Conservation (phyloP, 2,113 vertebrate species). For the Mirounga angustirostris region DNA sequence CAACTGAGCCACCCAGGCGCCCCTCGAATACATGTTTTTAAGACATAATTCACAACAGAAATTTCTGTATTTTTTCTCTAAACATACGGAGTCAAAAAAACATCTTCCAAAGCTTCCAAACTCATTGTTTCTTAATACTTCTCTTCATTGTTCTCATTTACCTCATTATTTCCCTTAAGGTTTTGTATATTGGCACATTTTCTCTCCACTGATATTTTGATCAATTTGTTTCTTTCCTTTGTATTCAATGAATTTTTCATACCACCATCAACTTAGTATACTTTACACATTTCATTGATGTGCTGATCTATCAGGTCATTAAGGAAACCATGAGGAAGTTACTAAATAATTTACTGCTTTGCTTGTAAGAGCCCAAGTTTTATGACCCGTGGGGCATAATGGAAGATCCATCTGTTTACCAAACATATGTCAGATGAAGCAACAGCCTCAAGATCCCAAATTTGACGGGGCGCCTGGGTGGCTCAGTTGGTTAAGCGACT, state of each 20-base stretch:
- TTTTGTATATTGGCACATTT: neutral
- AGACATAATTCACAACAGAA: neutral
- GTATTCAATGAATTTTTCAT: constrained; percentile 17
- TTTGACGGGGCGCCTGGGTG: neutral
- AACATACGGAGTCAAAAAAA: neutral
- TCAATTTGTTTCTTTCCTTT: constrained; percentile 3
- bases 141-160: neutral
- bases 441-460: neutral
- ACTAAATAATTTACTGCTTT: constrained; percentile 48
- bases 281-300: neutral
- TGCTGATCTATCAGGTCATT: neutral
- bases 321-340: neutral
- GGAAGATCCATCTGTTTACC: constrained; percentile 30
- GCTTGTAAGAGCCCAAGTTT: neutral
- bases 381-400: neutral
- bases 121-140: neutral
- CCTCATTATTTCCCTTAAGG: neutral
- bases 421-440: neutral
- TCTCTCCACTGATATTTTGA: neutral
- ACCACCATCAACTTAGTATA: neutral
- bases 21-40: neutral
- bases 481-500: too few relatives aligned
- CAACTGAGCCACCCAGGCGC: too few relatives aligned
- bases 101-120: neutral
- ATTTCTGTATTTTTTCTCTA: constrained; percentile 29